Evolutionary conservation across 2,888 invertebrate species (phyloP), one percentile per base, ranked within the genome.

Genomic region (Leptopilina myrica): DNA sequence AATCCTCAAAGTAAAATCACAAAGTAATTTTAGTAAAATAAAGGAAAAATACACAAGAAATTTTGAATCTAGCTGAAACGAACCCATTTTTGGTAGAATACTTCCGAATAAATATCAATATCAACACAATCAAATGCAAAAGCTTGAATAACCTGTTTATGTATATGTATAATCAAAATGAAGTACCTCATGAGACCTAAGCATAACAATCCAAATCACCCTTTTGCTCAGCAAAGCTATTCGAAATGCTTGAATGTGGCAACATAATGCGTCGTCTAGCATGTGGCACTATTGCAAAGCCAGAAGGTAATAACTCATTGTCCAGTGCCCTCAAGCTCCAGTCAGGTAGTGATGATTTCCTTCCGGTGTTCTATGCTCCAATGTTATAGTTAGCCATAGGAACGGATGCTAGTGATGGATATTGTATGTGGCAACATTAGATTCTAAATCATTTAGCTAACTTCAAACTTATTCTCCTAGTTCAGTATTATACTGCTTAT

Each of bases 261-360:
- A 75, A 76, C 81, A 82, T 81, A 84, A 84, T 84, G 84, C 76
- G 77, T 76, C 78, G 64, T 67, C 76, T 79, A 77, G 77, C 80
- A 79, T 82, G 84, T 81, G 78, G 77, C 82, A 82, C 81, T 84
- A 84, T 84, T 84, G 83, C 80, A 66, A 65, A 81, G 83, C 85
- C 86, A 85, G 86, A 88, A 87, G 87, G 86, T 85, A 88, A 89
- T 89, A 89, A 89, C 85, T 89, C 89, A 89, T 89, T 89, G 89
- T 88, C 89, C 88, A 84, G 82, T 81, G 80, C 79, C 80, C 78
- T 83, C 79, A 78, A 84, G 86, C 84, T 84, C 79, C 81, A 85
- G 87, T 87, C 87, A 85, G 85, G 85, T 86, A 89, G 88, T 86
- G 88, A 89, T 89, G 87, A 88, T 87, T 89, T 89, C 89, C 89